Evolutionary conservation across 1,140 invertebrate genomes (phyloP), one percentile per base, ranked within the genome.

Genomic region (Drosophila subobscura): DNA sequence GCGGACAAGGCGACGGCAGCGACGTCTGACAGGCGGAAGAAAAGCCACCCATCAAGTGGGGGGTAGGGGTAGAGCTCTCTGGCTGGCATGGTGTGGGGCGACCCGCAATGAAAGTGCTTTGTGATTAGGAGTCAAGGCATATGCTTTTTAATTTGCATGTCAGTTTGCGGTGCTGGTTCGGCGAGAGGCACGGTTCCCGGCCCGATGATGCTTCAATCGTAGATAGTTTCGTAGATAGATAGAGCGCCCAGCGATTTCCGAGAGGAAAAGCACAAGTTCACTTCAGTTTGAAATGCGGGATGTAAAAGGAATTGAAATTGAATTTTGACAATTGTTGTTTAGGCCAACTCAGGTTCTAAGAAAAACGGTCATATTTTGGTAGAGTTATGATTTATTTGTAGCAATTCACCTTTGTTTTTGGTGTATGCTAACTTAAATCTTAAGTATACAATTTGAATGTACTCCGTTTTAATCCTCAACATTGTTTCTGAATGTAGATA

Each of bases 61-160:
- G 58, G 41, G 72, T 45, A 10, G 57, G 33, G 50, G 44, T 20
- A 44, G 58, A 27, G 16, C 10, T 37, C 7, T 29, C 25, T 47
- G 23, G 23, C 16, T 52, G 23, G 55, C 29, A 51, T 33, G 29
- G 29, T 4, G 4, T 12, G 33, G 33, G 4, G 33, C 29, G 60
- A 25, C 37, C 25, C 29, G 27, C 52, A 64, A 71, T 40, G 61
- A 65, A 78, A 78, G 75, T 78, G 68, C 75, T 47, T 57, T 57
- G 72, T 68, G 47, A 75, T 79, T 74, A 74, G 71, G 59, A 76
- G 47, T 57, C 45, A 45, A 40, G 58, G 76, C 70, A 79, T 68
- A 74, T 79, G 76, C 61, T 79, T 68, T 74, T 79, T 79, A 68
- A 74, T 79, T 79, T 79, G 57, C 59, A 67, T 67, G 75, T 78